Conservation (phyloP, 2,888 invertebrate species). For the Arge pagana region DNA sequence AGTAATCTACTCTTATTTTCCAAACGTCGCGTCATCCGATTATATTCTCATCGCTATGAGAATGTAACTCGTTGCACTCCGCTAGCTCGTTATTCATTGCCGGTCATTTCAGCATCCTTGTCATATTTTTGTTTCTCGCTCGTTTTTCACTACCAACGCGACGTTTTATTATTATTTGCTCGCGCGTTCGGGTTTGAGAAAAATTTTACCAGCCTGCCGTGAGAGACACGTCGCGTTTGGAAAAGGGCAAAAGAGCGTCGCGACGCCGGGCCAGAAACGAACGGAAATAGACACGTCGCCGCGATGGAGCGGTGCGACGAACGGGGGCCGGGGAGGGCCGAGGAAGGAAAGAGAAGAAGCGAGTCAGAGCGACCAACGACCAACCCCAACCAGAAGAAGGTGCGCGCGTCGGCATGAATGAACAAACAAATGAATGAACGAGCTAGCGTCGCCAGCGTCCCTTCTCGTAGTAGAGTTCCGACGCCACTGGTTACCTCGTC, state of each 20-base stretch:
- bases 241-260: neutral
- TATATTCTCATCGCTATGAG: constrained; percentile 26
- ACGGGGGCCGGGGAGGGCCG: neutral
- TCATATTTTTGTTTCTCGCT: constrained; percentile 21
- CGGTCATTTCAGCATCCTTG: constrained; percentile 9
- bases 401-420: constrained; percentile 40
- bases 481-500: constrained; percentile 2
- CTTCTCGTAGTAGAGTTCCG: constrained; percentile 15
- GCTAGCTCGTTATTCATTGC: constrained; percentile 34
- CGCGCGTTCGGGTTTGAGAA: too few relatives aligned
- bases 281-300: constrained; percentile 20
- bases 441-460: constrained; percentile 21
- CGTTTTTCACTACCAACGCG: constrained; percentile 23
- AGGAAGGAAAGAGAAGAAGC: neutral
- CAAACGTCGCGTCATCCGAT: constrained; percentile 33
- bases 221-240: neutral
- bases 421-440: constrained; percentile 38
- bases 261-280: neutral
- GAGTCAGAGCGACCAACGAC: neutral
- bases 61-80: constrained; percentile 20
- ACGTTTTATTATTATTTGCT: too few relatives aligned
- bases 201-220: neutral
- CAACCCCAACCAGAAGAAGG: constrained; percentile 13
- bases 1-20: constrained; percentile 26
- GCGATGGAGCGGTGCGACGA: neutral